Evolutionary conservation across 2,888 invertebrate species (phyloP).

Genomic region (Platycheirus rosarum): DNA sequence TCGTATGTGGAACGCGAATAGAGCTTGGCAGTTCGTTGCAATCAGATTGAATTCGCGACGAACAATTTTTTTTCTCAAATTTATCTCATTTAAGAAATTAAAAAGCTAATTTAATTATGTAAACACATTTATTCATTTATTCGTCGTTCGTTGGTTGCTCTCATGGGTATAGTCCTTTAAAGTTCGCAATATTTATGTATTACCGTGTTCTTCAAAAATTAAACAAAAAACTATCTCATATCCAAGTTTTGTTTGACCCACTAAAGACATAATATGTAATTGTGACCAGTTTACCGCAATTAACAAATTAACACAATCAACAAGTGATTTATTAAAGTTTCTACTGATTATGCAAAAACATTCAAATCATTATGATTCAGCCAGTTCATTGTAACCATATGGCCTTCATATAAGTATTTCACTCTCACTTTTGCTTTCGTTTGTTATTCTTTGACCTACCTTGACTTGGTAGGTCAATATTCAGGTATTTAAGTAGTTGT

Average conservation of each 20-base stretch:
- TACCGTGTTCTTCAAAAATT: neutral
- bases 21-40: no score
- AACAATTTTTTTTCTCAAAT: no score
- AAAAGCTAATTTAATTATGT: no score
- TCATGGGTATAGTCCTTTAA: no score
- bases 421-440: conserved; percentile 39
- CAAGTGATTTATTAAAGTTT: conserved; percentile 33
- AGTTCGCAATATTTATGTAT: no score
- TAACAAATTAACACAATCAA: conserved; percentile 11
- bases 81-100: no score
- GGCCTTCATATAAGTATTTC: conserved; percentile 22
- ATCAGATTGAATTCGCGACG: no score
- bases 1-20: no score
- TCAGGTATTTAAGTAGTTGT: no score
- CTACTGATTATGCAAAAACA: conserved; percentile 9
- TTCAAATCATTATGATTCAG: conserved; percentile 51
- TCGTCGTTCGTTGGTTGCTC: no score
- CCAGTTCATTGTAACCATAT: conserved; percentile 48
- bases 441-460: conserved; percentile 61
- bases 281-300: neutral
- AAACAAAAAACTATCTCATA: neutral
- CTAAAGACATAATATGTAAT: neutral
- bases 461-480: neutral
- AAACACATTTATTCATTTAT: no score
- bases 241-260: conserved; percentile 27